Percentiles rank a stretch among this genome's conserved stretches.
phyloP scores from a whole-genome alignment of 2,113 vertebrate species.

The Raja brachyura region DNA sequence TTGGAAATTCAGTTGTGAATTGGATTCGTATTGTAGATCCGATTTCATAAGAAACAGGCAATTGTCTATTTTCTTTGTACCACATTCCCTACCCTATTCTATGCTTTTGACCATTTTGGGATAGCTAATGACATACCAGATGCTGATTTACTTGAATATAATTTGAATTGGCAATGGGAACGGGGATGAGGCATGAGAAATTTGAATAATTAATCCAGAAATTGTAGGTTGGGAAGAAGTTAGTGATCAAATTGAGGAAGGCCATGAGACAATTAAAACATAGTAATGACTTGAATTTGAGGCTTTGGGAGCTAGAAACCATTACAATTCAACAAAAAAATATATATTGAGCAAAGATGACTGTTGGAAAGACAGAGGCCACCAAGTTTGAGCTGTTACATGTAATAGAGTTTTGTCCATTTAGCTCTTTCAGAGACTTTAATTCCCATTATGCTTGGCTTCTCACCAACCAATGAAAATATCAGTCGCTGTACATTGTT shows the following conservation, averaged over 20 bases:
- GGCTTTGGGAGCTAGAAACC: neutral
- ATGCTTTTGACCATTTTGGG: neutral
- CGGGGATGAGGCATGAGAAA: neutral
- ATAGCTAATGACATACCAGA: neutral
- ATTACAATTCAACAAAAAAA: neutral
- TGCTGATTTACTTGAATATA: neutral
- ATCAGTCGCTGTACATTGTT: neutral
- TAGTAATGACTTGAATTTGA: neutral
- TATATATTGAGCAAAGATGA: neutral
- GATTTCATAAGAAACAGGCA: neutral
- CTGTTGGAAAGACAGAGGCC: neutral
- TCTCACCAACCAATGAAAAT: neutral
- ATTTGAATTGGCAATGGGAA: neutral
- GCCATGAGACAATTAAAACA: neutral
- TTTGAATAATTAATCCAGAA: neutral
- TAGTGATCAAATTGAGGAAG: neutral
- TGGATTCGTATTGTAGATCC: neutral
- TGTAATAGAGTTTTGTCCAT: neutral
- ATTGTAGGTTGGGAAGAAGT: neutral
- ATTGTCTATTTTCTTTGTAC: neutral
- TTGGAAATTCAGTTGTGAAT: neutral
- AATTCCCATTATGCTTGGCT: neutral
- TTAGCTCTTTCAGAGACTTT: neutral
- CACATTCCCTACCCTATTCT: neutral
- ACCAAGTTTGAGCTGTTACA: neutral